phyloP scores from a whole-genome alignment of 2,888 invertebrate genomes.

The Pyrochroa serraticornis region DNA sequence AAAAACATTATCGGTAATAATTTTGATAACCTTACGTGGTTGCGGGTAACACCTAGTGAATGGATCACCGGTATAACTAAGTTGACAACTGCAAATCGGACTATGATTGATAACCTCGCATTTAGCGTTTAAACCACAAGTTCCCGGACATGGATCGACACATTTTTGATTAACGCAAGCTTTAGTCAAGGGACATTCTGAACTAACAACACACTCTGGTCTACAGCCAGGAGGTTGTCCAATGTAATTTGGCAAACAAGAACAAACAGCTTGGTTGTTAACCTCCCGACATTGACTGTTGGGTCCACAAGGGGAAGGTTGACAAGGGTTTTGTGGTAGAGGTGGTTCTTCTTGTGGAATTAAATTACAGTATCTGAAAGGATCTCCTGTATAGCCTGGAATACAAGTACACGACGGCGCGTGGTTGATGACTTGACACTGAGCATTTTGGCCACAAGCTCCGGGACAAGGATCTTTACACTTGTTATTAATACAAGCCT shows the following conservation, averaged over 20 bases:
- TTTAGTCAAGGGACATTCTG: slow-evolving; percentile 62
- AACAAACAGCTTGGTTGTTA: slow-evolving; percentile 64
- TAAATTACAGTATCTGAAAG: slow-evolving; percentile 68
- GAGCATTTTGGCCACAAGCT: slow-evolving; percentile 75
- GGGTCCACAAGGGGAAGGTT: slow-evolving; percentile 77
- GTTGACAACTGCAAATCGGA: slow-evolving; percentile 70
- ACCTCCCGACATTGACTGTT: slow-evolving; percentile 76
- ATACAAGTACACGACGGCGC: slow-evolving; percentile 73
- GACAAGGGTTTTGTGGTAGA: slow-evolving; percentile 11
- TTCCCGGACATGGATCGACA: slow-evolving; percentile 61
- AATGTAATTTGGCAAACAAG: slow-evolving; percentile 65
- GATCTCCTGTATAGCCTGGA: slow-evolving; percentile 78
- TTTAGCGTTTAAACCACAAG: slow-evolving; percentile 61
- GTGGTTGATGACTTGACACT: slow-evolving; percentile 75
- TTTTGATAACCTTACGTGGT: slow-evolving; percentile 53
- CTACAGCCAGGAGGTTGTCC: slow-evolving; percentile 69
- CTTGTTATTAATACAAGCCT: slow-evolving; percentile 58
- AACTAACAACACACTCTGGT: slow-evolving; percentile 64
- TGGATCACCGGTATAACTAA: slow-evolving; percentile 71
- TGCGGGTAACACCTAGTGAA: slow-evolving; percentile 71
- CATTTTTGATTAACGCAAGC: slow-evolving; percentile 56
- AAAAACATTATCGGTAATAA: neutral
- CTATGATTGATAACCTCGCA: slow-evolving; percentile 69
- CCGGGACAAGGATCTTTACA: slow-evolving; percentile 75
- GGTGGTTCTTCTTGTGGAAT: slow-evolving; percentile 40